A percentile compares a stretch with the other conserved stretches of the same genome.
Conservation (phyloP, 2,113 vertebrate genomes). For the Catharus bicknelli region DNA sequence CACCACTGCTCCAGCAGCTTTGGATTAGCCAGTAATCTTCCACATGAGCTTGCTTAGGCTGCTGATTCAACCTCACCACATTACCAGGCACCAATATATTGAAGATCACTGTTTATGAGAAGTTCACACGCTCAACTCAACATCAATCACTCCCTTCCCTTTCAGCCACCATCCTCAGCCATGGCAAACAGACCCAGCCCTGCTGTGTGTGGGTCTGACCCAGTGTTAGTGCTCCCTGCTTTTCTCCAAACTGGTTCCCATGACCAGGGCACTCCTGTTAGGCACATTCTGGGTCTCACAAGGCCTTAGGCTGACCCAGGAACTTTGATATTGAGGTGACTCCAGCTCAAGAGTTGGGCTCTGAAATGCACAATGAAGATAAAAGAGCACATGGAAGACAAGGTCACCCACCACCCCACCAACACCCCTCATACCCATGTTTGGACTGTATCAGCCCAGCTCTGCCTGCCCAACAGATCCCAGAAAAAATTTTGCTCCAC, state of each 20-base stretch:
- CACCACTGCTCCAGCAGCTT: background rate
- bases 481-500: background rate
- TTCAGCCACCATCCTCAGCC: background rate
- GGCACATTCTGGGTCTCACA: background rate
- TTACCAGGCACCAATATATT: rapidly evolving
- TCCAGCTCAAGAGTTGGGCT: background rate
- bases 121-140: rapidly evolving
- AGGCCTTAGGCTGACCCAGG: background rate
- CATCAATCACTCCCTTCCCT: rapidly evolving
- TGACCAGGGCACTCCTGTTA: rapidly evolving
- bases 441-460: background rate
- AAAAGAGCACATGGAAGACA: background rate
- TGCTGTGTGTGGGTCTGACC: background rate
- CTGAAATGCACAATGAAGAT: background rate
- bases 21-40: slow-evolving; percentile 34
- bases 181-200: background rate
- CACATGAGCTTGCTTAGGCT: slow-evolving; percentile 25
- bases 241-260: background rate
- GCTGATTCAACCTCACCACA: background rate
- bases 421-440: background rate
- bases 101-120: background rate
- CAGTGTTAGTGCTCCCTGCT: background rate
- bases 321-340: background rate
- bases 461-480: background rate
- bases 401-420: background rate